A percentile compares a stretch with the other conserved stretches of the same genome.
phyloP scores from a whole-genome alignment of 2,888 invertebrate genomes.

The Epinotia demarniana region DNA sequence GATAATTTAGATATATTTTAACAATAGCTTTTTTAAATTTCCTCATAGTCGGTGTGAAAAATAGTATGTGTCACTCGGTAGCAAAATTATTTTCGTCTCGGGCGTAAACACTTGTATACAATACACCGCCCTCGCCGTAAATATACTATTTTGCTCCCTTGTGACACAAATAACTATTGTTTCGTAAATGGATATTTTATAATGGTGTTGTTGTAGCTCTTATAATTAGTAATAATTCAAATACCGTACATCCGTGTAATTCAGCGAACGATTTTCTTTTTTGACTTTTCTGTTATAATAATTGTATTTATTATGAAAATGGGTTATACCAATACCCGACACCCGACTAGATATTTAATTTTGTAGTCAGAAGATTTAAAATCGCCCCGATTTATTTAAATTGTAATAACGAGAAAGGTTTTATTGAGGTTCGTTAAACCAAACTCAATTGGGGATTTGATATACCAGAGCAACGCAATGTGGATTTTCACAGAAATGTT shows the following conservation, averaged over 20 bases:
- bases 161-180: no score
- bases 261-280: background rate
- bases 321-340: background rate
- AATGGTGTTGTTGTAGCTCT: background rate
- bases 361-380: conserved; percentile 4
- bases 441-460: conserved; percentile 26
- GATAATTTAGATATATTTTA: no score
- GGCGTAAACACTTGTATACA: no score
- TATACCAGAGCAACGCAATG: conserved; percentile 2
- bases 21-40: no score
- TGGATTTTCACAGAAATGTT: conserved; percentile 23
- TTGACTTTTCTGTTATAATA: no score
- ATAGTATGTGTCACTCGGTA: no score
- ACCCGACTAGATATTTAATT: background rate
- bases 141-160: no score
- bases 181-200: background rate
- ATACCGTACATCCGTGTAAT: background rate
- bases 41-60: no score
- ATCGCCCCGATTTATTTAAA: conserved; percentile 7
- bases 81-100: no score
- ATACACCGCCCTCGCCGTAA: no score
- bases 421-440: conserved; percentile 24
- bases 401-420: conserved; percentile 34
- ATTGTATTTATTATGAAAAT: background rate
- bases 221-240: background rate